These are phyloP conservation scores for Plagiodera versicolora DNA, from an alignment of 2,888 invertebrate species.

Conservation along the genomic window DNA sequence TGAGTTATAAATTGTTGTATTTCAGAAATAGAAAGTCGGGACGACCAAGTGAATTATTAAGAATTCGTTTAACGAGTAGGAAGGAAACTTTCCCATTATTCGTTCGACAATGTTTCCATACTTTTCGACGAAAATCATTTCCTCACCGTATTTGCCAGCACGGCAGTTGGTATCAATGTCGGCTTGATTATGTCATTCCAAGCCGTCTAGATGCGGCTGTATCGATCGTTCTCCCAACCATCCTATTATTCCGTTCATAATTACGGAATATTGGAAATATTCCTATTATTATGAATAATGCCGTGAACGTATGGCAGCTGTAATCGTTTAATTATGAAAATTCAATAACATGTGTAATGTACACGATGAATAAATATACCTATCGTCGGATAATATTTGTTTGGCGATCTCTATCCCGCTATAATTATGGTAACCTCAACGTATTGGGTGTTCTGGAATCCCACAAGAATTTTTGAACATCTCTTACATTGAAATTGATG, in stretches of 20 bases:
- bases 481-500: too few species aligned
- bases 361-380: background rate
- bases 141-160: background rate
- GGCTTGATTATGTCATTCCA: background rate
- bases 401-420: background rate
- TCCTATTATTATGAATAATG: slow-evolving; percentile 8
- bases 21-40: too few species aligned
- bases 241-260: slow-evolving; percentile 9
- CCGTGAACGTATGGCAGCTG: slow-evolving; percentile 2
- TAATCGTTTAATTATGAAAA: slow-evolving; percentile 12
- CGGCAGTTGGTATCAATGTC: background rate
- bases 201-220: background rate
- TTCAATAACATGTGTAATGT: background rate
- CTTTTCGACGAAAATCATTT: background rate
- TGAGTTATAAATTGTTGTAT: too few species aligned
- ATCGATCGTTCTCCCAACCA: background rate
- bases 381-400: background rate
- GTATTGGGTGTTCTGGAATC: background rate
- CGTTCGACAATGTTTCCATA: too few species aligned
- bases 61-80: too few species aligned
- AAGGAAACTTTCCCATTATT: too few species aligned
- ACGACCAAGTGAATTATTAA: too few species aligned
- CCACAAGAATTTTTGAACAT: too few species aligned
- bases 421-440: background rate
- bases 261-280: slow-evolving; percentile 8